Percentiles rank a stretch among this genome's conserved stretches.
Evolutionary conservation across 2,797 vertebrate species (phyloP).

Genomic region (Amazonetta brasiliensis): DNA sequence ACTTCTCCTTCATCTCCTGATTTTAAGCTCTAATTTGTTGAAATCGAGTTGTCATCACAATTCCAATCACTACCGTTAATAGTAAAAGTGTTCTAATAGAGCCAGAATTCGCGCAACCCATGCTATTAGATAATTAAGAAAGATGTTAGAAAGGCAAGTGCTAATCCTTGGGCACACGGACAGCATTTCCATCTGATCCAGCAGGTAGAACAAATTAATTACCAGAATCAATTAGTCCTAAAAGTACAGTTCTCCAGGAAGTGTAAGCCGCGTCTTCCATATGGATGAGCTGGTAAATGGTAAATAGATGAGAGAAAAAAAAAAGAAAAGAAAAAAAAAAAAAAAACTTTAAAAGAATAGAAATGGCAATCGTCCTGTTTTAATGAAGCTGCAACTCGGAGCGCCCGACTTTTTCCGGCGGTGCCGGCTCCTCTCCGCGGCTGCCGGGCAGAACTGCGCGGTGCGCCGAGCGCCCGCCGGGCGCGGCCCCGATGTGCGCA

Average conservation of each 20-base stretch:
- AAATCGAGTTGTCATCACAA: slow-evolving; percentile 97
- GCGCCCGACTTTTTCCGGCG: not conserved
- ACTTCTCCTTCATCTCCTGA: slow-evolving; percentile 91
- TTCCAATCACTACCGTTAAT: slow-evolving; percentile 96
- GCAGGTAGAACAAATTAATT: slow-evolving; percentile 94
- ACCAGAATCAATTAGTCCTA: slow-evolving; percentile 87
- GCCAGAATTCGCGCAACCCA: slow-evolving; percentile 94
- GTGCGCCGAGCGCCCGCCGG: not conserved
- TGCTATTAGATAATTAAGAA: slow-evolving; percentile 98
- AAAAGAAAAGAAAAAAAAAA: not conserved
- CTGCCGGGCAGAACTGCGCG: not conserved
- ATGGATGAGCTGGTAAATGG: slow-evolving; percentile 81
- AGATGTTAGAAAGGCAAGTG: slow-evolving; percentile 93
- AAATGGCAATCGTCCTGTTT: slow-evolving; percentile 38
- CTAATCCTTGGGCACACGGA: slow-evolving; percentile 88
- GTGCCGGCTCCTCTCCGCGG: not conserved
- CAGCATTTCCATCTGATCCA: slow-evolving; percentile 90
- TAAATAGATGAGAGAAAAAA: slow-evolving; percentile 67
- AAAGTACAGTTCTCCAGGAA: slow-evolving; percentile 82
- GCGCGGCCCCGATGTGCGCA: not conserved
- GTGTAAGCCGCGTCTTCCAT: slow-evolving; percentile 78
- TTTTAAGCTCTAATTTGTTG: slow-evolving; percentile 97
- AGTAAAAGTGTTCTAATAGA: slow-evolving; percentile 96
- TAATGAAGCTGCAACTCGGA: slow-evolving; percentile 59
- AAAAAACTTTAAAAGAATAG: slow-evolving; percentile 71